A percentile compares a stretch with the other conserved stretches of the same genome.
Evolutionary conservation across 2,888 invertebrate genomes (phyloP).

Genomic region (Gryllus longicercus): DNA sequence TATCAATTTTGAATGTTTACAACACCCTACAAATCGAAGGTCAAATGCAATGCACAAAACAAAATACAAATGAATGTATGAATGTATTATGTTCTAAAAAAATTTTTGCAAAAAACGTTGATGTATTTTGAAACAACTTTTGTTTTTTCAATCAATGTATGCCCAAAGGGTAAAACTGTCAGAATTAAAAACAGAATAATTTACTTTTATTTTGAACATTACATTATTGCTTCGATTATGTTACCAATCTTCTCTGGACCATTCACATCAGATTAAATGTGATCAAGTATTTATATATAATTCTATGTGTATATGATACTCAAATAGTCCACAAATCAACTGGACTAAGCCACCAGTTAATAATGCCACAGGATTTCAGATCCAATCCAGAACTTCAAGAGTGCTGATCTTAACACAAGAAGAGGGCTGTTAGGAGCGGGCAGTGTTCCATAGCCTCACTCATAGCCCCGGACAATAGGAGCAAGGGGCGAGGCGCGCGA

Average conservation of each 20-base stretch:
- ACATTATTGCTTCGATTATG: conserved; percentile 1
- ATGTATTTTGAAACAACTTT: too few relatives aligned
- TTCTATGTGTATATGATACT: conserved; percentile 17
- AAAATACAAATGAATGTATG: neutral
- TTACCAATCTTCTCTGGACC: neutral
- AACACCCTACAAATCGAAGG: neutral
- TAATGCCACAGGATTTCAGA: conserved; percentile 11
- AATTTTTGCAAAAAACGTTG: too few relatives aligned
- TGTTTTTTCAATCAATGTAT: too few relatives aligned
- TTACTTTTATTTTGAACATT: neutral
- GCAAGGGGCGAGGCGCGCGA: conserved; percentile 39
- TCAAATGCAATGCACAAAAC: neutral
- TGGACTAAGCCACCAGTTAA: conserved; percentile 21
- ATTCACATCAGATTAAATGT: conserved; percentile 10
- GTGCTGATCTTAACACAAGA: conserved; percentile 17
- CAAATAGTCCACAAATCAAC: conserved; percentile 4
- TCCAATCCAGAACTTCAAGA: conserved; percentile 2
- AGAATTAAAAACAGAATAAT: neutral
- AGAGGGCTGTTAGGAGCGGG: conserved; percentile 17
- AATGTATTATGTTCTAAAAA: too few relatives aligned
- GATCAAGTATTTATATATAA: neutral
- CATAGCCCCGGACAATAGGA: conserved; percentile 32
- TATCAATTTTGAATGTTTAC: neutral
- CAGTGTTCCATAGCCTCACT: conserved; percentile 31
- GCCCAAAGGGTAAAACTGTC: too few relatives aligned